phyloP scores from a whole-genome alignment of 2,113 vertebrate genomes.

The Nipponia nippon region DNA sequence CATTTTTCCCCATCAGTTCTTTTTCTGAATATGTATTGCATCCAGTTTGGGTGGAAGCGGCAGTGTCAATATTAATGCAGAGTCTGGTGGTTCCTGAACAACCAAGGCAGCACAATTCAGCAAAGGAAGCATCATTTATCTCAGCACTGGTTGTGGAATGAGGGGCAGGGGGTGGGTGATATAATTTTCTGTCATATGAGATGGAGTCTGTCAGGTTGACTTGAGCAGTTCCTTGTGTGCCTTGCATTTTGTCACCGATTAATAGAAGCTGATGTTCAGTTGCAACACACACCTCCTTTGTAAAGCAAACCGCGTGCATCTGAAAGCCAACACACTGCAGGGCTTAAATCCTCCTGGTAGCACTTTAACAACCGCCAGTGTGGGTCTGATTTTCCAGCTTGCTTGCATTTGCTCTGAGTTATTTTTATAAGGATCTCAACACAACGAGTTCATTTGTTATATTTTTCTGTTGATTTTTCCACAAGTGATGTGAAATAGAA shows the following conservation, averaged over 20 bases:
- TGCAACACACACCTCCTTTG: neutral
- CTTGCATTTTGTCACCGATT: neutral
- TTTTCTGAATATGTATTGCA: neutral
- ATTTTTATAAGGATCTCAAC: conserved; percentile 45
- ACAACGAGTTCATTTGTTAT: neutral
- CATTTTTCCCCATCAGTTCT: neutral
- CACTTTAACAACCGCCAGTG: neutral
- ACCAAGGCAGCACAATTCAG: neutral
- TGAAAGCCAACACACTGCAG: neutral
- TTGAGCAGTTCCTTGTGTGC: neutral
- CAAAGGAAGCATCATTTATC: neutral
- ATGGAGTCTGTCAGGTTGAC: neutral
- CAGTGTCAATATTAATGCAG: neutral
- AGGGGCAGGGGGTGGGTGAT: neutral
- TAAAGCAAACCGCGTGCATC: neutral
- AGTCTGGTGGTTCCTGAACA: neutral
- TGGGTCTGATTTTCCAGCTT: neutral
- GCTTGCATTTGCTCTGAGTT: conserved; percentile 34
- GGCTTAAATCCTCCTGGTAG: conserved; percentile 21
- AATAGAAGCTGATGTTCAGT: neutral
- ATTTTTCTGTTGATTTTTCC: conserved; percentile 55
- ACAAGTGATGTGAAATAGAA: conserved; percentile 23
- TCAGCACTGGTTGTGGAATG: neutral
- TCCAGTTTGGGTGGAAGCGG: neutral
- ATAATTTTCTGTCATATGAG: neutral